Conservation (phyloP, 2,888 invertebrate species). For the Zeuzera pyrina region DNA sequence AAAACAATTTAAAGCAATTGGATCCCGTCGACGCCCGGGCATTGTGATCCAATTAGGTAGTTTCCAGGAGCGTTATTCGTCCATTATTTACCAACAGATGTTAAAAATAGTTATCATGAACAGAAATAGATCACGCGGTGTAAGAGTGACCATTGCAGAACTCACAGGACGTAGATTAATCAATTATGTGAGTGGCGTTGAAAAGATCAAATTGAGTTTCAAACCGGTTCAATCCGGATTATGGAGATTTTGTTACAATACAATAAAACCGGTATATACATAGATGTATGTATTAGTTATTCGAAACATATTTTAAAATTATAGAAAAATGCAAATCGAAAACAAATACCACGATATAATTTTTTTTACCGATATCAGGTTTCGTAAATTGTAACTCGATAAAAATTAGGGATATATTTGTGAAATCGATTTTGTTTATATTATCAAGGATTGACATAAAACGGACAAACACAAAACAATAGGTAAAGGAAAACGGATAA, state of each 20-base stretch:
- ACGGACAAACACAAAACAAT: conserved; percentile 33
- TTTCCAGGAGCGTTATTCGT: not conserved
- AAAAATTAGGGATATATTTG: no score
- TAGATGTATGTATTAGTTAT: no score
- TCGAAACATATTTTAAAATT: not conserved
- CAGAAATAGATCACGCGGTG: conserved; percentile 45
- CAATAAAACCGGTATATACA: conserved; percentile 8
- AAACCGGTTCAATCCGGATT: conserved; percentile 25
- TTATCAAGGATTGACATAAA: conserved; percentile 9
- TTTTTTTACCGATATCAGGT: not conserved
- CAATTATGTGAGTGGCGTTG: conserved; percentile 39
- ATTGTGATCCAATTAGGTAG: no score
- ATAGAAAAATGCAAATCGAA: not conserved
- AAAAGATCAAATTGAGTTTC: conserved; percentile 36
- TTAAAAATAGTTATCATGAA: conserved; percentile 17
- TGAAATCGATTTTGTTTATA: not conserved
- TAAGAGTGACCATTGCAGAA: conserved; percentile 32
- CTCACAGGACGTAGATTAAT: conserved; percentile 38
- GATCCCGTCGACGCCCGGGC: no score
- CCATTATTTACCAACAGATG: conserved; percentile 1
- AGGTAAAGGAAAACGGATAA: conserved; percentile 25
- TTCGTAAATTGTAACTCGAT: no score
- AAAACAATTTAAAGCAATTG: not conserved
- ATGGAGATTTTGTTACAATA: conserved; percentile 8
- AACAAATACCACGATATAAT: not conserved